phyloP scores from a whole-genome alignment of 1,140 invertebrate genomes.

The Solenopsis fugax region DNA sequence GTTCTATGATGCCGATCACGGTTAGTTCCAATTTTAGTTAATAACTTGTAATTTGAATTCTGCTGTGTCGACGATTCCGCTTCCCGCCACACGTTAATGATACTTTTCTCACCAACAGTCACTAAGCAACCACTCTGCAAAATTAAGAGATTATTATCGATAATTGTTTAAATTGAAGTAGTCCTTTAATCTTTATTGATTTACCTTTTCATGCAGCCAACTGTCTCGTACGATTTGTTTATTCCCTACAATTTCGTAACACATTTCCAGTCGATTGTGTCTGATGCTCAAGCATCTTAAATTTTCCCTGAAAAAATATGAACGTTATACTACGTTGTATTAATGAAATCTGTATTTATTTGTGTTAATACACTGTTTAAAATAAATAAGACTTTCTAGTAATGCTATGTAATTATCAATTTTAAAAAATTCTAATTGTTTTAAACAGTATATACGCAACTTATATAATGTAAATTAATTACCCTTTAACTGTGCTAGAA shows the following conservation, averaged over 20 bases:
- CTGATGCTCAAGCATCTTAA: conserved; percentile 88
- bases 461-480: conserved; percentile 39
- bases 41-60: conserved; percentile 72
- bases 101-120: conserved; percentile 90
- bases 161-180: not conserved
- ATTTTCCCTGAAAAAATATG: conserved; percentile 84
- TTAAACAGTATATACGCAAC: not conserved
- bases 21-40: conserved; percentile 80
- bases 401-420: not conserved
- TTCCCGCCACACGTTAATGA: conserved; percentile 89
- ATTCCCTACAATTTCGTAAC: conserved; percentile 88
- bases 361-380: conserved; percentile 7
- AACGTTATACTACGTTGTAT: conserved; percentile 10
- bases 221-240: conserved; percentile 90
- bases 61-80: conserved; percentile 68
- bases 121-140: conserved; percentile 87
- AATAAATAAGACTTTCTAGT: not conserved
- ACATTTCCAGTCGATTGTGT: conserved; percentile 86
- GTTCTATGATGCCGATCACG: conserved; percentile 80
- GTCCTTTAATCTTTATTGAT: conserved; percentile 4
- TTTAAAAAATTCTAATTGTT: not conserved
- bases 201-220: conserved; percentile 88
- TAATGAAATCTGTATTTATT: not conserved
- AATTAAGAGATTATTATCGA: conserved; percentile 48
- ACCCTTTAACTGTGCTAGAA: conserved; percentile 88